Conservation (phyloP, 2,113 vertebrate species). For the Corythoichthys intestinalis region DNA sequence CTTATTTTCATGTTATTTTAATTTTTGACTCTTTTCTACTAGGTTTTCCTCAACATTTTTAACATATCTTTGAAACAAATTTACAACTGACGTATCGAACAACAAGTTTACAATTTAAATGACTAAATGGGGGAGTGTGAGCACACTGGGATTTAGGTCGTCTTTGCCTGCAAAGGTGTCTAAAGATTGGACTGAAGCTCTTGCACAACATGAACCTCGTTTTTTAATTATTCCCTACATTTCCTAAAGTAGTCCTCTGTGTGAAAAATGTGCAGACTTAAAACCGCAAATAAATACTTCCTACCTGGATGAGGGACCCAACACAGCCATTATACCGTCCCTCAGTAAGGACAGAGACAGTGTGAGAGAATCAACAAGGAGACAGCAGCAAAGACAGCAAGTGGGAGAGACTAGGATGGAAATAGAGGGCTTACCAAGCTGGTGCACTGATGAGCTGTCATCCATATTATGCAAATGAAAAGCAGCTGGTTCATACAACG, state of each 20-base stretch:
- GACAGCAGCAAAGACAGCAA: conserved; percentile 15
- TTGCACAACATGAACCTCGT: background rate
- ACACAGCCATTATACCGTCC: background rate
- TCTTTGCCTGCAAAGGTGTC: background rate
- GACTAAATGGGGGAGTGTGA: background rate
- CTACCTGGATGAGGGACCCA: background rate
- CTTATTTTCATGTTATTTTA: too few relatives aligned
- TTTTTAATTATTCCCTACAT: background rate
- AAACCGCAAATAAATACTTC: background rate
- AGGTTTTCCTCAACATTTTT: background rate
- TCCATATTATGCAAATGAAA: conserved; percentile 61
- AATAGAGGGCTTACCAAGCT: conserved; percentile 32
- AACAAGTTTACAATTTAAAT: background rate
- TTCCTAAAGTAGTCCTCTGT: background rate
- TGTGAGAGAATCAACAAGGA: background rate
- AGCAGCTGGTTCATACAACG: conserved; percentile 56
- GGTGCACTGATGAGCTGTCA: conserved; percentile 58
- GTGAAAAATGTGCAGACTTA: background rate
- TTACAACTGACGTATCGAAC: background rate
- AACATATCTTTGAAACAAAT: background rate
- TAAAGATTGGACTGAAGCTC: background rate
- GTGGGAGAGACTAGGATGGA: conserved; percentile 20
- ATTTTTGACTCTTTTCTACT: too few relatives aligned
- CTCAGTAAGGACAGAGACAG: background rate
- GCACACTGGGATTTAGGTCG: background rate